Evolutionary conservation across 1,140 invertebrate genomes (phyloP).

Genomic region (Lysiphlebus fabarum): DNA sequence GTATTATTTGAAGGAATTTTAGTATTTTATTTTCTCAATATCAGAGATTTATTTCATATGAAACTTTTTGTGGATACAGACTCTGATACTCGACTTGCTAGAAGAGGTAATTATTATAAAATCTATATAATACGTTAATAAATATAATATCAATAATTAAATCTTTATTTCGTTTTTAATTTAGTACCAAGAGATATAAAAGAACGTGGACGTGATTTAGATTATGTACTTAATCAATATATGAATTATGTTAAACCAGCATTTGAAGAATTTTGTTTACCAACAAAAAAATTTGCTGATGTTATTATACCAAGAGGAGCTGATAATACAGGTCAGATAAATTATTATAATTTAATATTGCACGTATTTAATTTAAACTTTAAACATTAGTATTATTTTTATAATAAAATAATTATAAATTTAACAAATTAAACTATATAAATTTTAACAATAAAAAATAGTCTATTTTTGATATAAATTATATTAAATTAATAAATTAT

Average conservation of each 20-base stretch:
- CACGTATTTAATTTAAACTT: slow-evolving; percentile 4
- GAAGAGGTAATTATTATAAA: no score
- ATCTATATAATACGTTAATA: no score
- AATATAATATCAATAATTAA: no score
- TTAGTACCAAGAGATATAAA: slow-evolving; percentile 92
- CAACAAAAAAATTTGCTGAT: slow-evolving; percentile 99
- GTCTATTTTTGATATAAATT: no score
- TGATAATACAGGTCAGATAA: slow-evolving; percentile 84
- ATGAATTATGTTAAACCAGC: slow-evolving; percentile 97
- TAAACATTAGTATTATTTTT: slow-evolving; percentile 12
- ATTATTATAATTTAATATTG: slow-evolving; percentile 3
- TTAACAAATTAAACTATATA: no score
- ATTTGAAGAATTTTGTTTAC: slow-evolving; percentile 98
- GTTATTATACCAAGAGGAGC: slow-evolving; percentile 97
- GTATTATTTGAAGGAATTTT: slow-evolving; percentile 97
- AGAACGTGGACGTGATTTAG: slow-evolving; percentile 88
- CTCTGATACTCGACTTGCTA: slow-evolving; percentile 91
- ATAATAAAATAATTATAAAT: no score
- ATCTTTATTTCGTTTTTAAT: no score
- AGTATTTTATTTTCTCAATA: slow-evolving; percentile 94
- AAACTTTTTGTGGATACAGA: slow-evolving; percentile 99
- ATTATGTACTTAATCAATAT: slow-evolving; percentile 93
- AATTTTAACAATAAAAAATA: no score
- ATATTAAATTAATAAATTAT: no score
- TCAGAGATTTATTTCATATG: slow-evolving; percentile 96